A percentile compares a stretch with the other conserved stretches of the same genome.
Evolutionary conservation across 53 echinoderm and acorn worm genomes (phyloP).

Genomic region (Glandiceps talaboti): DNA sequence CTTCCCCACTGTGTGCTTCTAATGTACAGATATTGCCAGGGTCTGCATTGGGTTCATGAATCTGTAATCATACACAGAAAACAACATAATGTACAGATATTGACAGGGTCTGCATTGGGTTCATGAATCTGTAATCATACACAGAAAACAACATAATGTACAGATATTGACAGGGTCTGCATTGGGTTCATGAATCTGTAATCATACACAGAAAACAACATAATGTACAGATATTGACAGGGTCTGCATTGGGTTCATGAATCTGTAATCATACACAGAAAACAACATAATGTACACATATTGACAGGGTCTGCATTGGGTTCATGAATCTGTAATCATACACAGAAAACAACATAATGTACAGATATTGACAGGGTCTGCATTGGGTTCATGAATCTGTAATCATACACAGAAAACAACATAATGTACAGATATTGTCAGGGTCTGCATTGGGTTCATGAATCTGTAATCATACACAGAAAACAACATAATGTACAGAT

Average conservation of each 20-base stretch:
- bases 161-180: constrained; percentile 24
- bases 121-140: constrained; percentile 35
- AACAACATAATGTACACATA: background rate
- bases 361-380: too few species aligned
- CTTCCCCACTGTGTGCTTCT: constrained; percentile 19
- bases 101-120: constrained; percentile 42
- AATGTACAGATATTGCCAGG: constrained; percentile 39
- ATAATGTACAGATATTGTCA: too few species aligned
- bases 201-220: background rate
- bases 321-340: too few species aligned
- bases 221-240: constrained; percentile 5
- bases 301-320: too few species aligned
- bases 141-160: background rate
- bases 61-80: constrained; percentile 4
- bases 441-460: too few species aligned
- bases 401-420: too few species aligned
- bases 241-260: constrained; percentile 53
- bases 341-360: too few species aligned
- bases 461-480: too few species aligned
- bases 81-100: background rate
- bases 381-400: too few species aligned
- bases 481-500: too few species aligned
- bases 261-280: constrained; percentile 13
- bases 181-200: constrained; percentile 54
- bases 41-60: constrained; percentile 54